Percentiles rank a stretch among this genome's conserved stretches.
These are phyloP conservation scores for Heliothis virescens DNA, from an alignment of 1,140 invertebrate species.

Conservation along the genomic window DNA sequence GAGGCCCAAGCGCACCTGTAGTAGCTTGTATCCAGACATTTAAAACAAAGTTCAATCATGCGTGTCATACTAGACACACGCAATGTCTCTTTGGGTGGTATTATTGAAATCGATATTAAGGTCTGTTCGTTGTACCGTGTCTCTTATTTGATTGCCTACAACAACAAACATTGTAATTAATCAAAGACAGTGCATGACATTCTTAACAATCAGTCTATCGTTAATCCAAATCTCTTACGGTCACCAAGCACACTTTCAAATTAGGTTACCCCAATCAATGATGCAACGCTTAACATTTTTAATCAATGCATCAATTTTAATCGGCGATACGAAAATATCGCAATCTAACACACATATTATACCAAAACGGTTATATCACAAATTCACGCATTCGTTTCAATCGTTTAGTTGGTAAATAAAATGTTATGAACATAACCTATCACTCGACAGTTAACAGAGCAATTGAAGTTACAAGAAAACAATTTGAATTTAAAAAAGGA, in stretches of 20 bases:
- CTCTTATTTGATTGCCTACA: too few relatives aligned
- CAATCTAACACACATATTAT: not conserved
- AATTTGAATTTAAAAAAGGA: slow-evolving; percentile 37
- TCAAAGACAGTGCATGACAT: not conserved
- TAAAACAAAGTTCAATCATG: too few relatives aligned
- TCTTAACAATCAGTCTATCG: not conserved
- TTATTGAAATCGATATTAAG: too few relatives aligned
- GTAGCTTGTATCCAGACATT: too few relatives aligned
- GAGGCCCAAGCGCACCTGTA: too few relatives aligned
- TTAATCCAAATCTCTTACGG: not conserved
- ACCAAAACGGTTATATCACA: slow-evolving; percentile 43
- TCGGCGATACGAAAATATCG: not conserved
- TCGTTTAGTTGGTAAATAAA: slow-evolving; percentile 40
- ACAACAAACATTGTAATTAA: not conserved
- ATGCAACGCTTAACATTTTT: slow-evolving; percentile 4
- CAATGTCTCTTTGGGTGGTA: too few relatives aligned
- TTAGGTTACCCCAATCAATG: not conserved
- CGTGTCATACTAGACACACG: too few relatives aligned
- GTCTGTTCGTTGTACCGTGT: too few relatives aligned
- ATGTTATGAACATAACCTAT: slow-evolving; percentile 33
- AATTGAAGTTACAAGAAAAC: slow-evolving; percentile 35
- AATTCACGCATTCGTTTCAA: slow-evolving; percentile 26
- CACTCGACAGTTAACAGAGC: slow-evolving; percentile 26
- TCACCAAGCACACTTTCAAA: slow-evolving; percentile 17
- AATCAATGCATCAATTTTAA: slow-evolving; percentile 38